Base-by-base conservation (phyloP, 2,888 invertebrate species). In the Pseudococcus longispinus region DNA sequence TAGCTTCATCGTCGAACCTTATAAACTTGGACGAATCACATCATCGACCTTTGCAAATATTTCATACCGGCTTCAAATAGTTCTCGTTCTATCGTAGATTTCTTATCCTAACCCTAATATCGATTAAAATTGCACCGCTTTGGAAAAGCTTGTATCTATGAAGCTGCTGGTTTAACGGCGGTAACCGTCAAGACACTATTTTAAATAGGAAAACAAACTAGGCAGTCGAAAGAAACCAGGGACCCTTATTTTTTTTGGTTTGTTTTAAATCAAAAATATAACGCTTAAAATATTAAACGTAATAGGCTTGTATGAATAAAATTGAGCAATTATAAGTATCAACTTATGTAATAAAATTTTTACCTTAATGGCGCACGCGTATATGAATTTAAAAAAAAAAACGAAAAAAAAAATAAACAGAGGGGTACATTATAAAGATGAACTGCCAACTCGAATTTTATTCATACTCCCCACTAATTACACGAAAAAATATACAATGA, bases 301-400 rank as follows among this genome's bases (percentile, higher is more conserved):
- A 77, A 85, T 55, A 80, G 86, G 86, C 86, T 86, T 77, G 86
- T 86, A 86, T 77, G 86, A 86, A 86, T 86, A 86, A 86, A 86
- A 86, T 86, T 86, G 86, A 86, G 86, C 86, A 86, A 86, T 80
- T 80, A 77, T 77, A 84, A 65, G 84, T 84, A 84, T 84, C 42
- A 42, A 84, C 60, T 83, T 83, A 83, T 29, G 23, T 20, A 51
- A 51, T 65, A 65, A 20, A 8, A 44, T 23, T 51, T 51, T 85
- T 65, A 20, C 9, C 60, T 15, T 37, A 32, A 42, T 32, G 55
- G 26, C 74, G 29, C 42, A 70, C 42, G 77, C 86, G 60, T 15
- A 70, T 65, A 85, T 37, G 51, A 46, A 80, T 20, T 37, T 42
- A 46, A 85, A 26, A 70, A 44, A 44, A n/a, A 20, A 70, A 32